Percentiles rank a stretch among this genome's conserved stretches.
Conservation (phyloP, 2,797 vertebrate genomes). For the Xyrichtys novacula region DNA sequence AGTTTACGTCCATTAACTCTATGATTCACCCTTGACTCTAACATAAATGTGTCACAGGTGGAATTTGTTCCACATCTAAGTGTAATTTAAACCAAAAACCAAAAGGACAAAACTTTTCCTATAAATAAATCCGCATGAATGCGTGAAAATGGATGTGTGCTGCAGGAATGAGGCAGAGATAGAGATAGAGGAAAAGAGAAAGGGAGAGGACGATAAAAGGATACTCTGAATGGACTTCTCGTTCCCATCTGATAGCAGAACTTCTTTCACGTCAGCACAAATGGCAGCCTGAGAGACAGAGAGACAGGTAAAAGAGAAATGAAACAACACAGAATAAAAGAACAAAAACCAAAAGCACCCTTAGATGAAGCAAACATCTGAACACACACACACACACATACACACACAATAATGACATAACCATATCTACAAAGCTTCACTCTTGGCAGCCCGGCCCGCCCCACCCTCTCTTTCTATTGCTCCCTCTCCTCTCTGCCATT, state of each 20-base stretch:
- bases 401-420: conserved; percentile 77
- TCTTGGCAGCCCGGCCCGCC: conserved; percentile 58
- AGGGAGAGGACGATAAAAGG: conserved; percentile 84
- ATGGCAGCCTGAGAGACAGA: conserved; percentile 94
- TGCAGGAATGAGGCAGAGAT: conserved; percentile 36
- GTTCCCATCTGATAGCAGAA: conserved; percentile 99
- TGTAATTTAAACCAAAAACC: conserved; percentile 10
- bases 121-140: conserved; percentile 36
- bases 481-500: conserved; percentile 70
- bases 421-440: conserved; percentile 78
- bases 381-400: conserved; percentile 73
- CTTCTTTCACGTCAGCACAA: conserved; percentile 99
- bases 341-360: conserved; percentile 71
- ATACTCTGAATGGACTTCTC: conserved; percentile 99
- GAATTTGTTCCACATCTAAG: background rate
- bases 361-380: conserved; percentile 74
- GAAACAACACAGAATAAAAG: conserved; percentile 77
- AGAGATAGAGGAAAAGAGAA: conserved; percentile 40
- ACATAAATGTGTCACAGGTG: background rate
- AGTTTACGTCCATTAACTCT: too few species aligned
- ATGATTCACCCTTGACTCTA: background rate
- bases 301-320: conserved; percentile 75
- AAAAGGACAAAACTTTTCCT: conserved; percentile 24
- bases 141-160: conserved; percentile 57
- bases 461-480: conserved; percentile 65